phyloP scores from a whole-genome alignment of 2,888 invertebrate genomes.

The Cheilosia vernalis region DNA sequence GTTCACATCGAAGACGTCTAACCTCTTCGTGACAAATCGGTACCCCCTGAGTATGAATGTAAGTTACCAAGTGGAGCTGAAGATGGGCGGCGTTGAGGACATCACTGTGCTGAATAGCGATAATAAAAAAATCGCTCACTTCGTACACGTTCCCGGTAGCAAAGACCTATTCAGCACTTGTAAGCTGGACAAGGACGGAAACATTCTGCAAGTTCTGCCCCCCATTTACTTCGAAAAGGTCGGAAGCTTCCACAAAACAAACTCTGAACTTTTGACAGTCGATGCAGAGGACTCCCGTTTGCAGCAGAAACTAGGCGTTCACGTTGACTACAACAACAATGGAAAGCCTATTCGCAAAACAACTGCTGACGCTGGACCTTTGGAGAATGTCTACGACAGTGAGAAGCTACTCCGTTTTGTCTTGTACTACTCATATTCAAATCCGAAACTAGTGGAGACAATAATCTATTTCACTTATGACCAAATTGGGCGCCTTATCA shows the following conservation, averaged over 20 bases:
- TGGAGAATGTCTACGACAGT: conserved; percentile 31
- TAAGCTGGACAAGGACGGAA: conserved; percentile 63
- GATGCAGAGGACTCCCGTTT: conserved; percentile 9
- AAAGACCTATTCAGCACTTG: conserved; percentile 37
- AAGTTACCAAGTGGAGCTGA: conserved; percentile 30
- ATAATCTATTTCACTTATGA: conserved; percentile 50
- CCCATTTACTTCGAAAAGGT: conserved; percentile 72
- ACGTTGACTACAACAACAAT: conserved; percentile 30
- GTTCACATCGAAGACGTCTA: conserved; percentile 11
- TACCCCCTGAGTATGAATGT: conserved; percentile 32
- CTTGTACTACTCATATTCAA: conserved; percentile 20
- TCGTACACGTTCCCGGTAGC: conserved; percentile 15
- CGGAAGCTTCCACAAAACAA: conserved; percentile 35
- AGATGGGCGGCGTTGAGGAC: conserved; percentile 21
- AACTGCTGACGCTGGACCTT: conserved; percentile 32
- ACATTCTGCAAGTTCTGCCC: conserved; percentile 66
- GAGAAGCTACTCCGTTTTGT: conserved; percentile 15
- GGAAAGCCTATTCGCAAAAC: conserved; percentile 39
- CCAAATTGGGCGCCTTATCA: conserved; percentile 3
- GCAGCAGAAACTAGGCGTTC: conserved; percentile 21
- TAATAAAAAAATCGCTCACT: conserved; percentile 40
- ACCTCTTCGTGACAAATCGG: conserved; percentile 8
- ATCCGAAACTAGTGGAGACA: conserved; percentile 9
- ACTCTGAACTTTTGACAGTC: conserved; percentile 3
- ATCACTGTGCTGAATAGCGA: conserved; percentile 23